Percentiles rank a stretch among this genome's conserved stretches.
Evolutionary conservation across 2,797 vertebrate genomes (phyloP).

Genomic region (Eidolon dupreanum): DNA sequence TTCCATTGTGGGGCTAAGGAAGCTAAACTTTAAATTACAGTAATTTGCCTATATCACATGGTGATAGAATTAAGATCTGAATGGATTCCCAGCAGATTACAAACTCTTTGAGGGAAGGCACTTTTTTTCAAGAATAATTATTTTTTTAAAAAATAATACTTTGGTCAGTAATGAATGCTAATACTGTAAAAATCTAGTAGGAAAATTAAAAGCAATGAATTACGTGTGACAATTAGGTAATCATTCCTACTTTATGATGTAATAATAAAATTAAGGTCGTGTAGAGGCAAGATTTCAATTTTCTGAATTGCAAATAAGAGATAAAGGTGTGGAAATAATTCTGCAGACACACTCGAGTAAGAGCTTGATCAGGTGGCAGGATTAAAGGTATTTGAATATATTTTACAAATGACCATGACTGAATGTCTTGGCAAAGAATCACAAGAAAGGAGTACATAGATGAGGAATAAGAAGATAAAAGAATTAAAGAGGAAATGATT

Average conservation of each 20-base stretch:
- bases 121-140: background rate
- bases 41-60: background rate
- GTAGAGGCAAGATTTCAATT: background rate
- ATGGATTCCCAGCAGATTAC: background rate
- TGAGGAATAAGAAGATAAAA: background rate
- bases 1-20: background rate
- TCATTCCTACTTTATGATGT: background rate
- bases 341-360: background rate
- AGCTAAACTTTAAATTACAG: background rate
- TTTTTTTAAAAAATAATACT: background rate
- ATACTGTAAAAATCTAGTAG: background rate
- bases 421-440: background rate
- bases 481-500: background rate
- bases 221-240: background rate
- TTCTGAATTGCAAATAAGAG: background rate
- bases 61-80: background rate
- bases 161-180: background rate
- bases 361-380: background rate
- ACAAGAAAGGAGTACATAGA: background rate
- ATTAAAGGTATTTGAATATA: background rate
- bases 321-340: background rate
- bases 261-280: background rate
- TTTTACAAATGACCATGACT: background rate
- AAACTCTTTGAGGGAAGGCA: background rate
- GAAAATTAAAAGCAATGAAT: background rate